phyloP scores from a whole-genome alignment of 2,888 invertebrate genomes.

The Chymomyza procnemis region DNA sequence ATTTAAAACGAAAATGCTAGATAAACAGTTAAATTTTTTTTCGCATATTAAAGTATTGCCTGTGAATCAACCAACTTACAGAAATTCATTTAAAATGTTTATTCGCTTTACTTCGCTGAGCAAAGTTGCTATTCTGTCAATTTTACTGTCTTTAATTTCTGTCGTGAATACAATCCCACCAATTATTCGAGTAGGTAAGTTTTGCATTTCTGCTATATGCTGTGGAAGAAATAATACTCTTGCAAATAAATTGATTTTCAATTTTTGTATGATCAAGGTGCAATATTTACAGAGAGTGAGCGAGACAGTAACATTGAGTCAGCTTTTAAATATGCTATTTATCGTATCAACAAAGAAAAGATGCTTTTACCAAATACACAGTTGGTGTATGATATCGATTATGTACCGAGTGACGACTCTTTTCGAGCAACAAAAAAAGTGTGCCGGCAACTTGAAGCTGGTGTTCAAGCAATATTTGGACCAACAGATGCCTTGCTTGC shows the following conservation, averaged over 20 bases:
- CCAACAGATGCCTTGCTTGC: slow-evolving; percentile 90
- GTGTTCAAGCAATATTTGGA: slow-evolving; percentile 85
- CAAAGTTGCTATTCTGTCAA: slow-evolving; percentile 7
- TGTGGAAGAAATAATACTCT: neutral
- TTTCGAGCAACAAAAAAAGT: slow-evolving; percentile 93
- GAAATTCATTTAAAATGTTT: neutral
- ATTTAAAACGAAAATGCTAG: too few species aligned
- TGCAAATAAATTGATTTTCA: neutral
- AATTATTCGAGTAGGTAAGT: slow-evolving; percentile 83
- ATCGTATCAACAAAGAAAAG: slow-evolving; percentile 93
- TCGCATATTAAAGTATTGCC: too few species aligned
- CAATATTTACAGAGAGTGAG: slow-evolving; percentile 94
- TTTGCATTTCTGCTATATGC: neutral
- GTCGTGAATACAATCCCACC: slow-evolving; percentile 81
- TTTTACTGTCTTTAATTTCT: slow-evolving; percentile 42
- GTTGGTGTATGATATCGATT: slow-evolving; percentile 94
- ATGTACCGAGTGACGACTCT: slow-evolving; percentile 92
- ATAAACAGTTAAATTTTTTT: too few species aligned
- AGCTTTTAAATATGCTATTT: slow-evolving; percentile 96
- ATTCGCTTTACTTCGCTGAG: neutral
- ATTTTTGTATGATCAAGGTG: slow-evolving; percentile 82
- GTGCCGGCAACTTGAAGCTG: slow-evolving; percentile 84
- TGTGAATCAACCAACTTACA: too few species aligned
- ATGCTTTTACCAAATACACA: slow-evolving; percentile 90
- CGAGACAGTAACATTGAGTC: slow-evolving; percentile 91